Evolutionary conservation across 2,888 invertebrate genomes (phyloP).

Genomic region (Sarcophaga subvicina): DNA sequence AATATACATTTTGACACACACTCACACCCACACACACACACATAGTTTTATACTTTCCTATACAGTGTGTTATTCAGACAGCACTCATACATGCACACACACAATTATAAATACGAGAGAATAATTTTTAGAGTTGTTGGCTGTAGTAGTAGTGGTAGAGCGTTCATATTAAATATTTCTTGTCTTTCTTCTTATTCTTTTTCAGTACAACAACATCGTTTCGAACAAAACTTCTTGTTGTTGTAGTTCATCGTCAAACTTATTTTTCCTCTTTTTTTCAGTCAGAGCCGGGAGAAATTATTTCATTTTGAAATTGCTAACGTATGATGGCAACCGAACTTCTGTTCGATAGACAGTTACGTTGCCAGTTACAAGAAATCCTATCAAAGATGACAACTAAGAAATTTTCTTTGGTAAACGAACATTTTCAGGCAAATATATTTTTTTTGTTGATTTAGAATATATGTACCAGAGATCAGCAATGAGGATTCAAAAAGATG

Average conservation of each 20-base stretch:
- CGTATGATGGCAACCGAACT: no score
- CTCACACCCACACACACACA: background rate
- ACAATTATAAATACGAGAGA: background rate
- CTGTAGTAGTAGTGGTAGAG: background rate
- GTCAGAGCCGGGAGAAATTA: background rate
- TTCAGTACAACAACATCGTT: slow-evolving; percentile 25
- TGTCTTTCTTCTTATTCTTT: slow-evolving; percentile 43
- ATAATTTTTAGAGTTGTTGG: slow-evolving; percentile 5
- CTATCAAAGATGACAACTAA: no score
- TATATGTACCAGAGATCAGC: no score
- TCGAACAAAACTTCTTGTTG: slow-evolving; percentile 54
- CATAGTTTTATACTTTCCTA: background rate
- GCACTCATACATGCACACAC: background rate
- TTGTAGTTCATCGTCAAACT: no score
- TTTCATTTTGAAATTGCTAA: no score
- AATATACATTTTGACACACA: background rate
- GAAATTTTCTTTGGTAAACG: no score
- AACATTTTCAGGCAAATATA: no score
- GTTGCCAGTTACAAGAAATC: no score
- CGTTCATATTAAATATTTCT: slow-evolving; percentile 63
- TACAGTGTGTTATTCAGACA: no score
- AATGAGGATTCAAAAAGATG: no score
- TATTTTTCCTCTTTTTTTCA: background rate
- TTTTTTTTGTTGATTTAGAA: no score
- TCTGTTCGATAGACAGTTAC: no score